A percentile compares a stretch with the other conserved stretches of the same genome.
phyloP scores from a whole-genome alignment of 2,888 invertebrate genomes.

The Diadegma fenestrale region DNA sequence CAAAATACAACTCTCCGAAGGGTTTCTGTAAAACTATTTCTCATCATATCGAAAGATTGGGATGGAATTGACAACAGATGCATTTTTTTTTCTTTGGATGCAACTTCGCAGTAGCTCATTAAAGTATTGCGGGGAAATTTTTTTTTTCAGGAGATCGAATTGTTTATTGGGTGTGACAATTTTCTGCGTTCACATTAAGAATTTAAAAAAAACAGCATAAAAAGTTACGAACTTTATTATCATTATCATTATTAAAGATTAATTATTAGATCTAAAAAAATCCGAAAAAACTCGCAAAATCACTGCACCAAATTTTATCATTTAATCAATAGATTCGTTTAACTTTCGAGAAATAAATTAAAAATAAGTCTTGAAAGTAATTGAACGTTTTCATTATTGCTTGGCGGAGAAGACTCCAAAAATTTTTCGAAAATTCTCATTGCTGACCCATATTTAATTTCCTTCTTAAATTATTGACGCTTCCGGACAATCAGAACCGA shows the following conservation, averaged over 20 bases:
- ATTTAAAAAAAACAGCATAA: background rate
- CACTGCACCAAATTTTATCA: background rate
- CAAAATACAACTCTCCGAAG: background rate
- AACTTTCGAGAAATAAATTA: background rate
- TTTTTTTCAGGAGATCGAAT: too few species aligned
- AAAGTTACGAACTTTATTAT: background rate
- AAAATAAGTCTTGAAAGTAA: background rate
- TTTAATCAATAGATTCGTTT: background rate
- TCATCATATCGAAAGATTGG: background rate
- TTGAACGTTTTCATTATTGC: background rate
- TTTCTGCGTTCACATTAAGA: background rate
- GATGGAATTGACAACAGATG: background rate
- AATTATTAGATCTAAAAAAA: background rate
- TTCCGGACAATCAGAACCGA: conserved; percentile 31
- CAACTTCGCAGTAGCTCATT: background rate
- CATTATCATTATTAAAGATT: background rate
- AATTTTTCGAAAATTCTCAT: background rate
- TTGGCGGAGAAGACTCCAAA: background rate
- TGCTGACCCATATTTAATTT: background rate
- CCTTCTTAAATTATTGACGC: conserved; percentile 17
- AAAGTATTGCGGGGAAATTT: background rate
- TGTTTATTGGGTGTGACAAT: background rate
- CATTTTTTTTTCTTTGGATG: background rate
- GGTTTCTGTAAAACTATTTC: background rate
- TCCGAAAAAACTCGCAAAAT: background rate